phyloP scores from a whole-genome alignment of 2,797 vertebrate genomes.

The Phaenicophaeus curvirostris region DNA sequence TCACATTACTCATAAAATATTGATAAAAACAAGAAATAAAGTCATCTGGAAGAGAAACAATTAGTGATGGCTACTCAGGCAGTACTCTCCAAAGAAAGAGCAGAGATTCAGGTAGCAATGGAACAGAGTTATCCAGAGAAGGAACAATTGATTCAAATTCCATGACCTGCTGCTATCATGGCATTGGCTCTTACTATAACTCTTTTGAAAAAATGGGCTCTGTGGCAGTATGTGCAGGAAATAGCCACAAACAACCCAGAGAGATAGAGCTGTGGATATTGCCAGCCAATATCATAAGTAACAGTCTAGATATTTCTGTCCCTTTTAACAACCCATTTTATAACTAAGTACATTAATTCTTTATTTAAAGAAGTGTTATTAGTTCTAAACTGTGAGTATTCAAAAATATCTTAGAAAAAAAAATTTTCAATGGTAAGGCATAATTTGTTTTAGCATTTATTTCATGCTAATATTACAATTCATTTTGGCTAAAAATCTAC shows the following conservation, averaged over 20 bases:
- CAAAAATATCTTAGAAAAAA: not conserved
- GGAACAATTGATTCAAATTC: not conserved
- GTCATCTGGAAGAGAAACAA: not conserved
- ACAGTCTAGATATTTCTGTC: not conserved
- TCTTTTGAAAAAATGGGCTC: not conserved
- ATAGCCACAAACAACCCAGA: not conserved
- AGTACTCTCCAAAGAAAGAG: not conserved
- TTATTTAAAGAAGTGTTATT: not conserved
- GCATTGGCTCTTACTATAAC: not conserved
- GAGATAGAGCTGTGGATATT: not conserved
- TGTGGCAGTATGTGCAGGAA: not conserved
- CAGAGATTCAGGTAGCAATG: not conserved
- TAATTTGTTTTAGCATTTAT: not conserved
- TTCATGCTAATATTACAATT: not conserved
- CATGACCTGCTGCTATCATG: fast-evolving
- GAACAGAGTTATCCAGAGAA: fast-evolving
- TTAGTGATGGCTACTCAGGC: not conserved
- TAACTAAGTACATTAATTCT: not conserved
- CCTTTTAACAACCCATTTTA: not conserved
- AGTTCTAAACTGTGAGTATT: not conserved
- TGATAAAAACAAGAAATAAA: not conserved
- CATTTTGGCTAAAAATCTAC: not conserved
- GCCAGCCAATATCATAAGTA: not conserved
- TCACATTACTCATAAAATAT: not conserved
- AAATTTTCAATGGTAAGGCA: not conserved